These are phyloP conservation scores for Perca schrenkii DNA, from an alignment of 2,113 vertebrate genomes.

Conservation along the genomic window DNA sequence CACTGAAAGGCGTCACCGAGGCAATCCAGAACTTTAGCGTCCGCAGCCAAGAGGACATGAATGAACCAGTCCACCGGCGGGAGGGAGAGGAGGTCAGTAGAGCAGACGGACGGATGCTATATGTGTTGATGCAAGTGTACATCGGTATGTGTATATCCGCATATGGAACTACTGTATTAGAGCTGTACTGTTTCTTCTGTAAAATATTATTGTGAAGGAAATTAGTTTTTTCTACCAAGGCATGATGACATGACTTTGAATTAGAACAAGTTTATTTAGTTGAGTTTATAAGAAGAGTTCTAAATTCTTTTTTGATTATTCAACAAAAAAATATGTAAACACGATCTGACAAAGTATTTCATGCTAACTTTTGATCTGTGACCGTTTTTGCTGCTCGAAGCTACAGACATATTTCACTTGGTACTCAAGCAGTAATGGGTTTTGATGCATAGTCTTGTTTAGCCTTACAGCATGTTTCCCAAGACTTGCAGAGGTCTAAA, in stretches of 20 bases:
- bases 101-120: neutral
- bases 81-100: conserved; percentile 80
- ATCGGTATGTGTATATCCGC: neutral
- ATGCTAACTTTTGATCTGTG: neutral
- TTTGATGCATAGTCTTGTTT: neutral
- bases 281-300: too few species aligned
- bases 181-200: neutral
- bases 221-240: neutral
- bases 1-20: conserved; percentile 95
- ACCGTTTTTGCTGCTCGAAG: neutral
- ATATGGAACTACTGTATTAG: neutral
- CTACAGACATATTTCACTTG: neutral
- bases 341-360: neutral
- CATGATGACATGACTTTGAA: too few species aligned
- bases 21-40: conserved; percentile 98
- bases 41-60: conserved; percentile 97
- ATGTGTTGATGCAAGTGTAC: neutral
- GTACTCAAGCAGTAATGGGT: neutral
- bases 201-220: neutral
- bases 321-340: neutral
- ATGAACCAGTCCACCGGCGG: conserved; percentile 89
- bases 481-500: neutral
- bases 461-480: conserved; percentile 21
- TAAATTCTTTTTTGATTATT: too few species aligned
- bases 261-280: too few species aligned